Conservation (phyloP, 2,888 invertebrate genomes). For the Stramonita haemastoma region DNA sequence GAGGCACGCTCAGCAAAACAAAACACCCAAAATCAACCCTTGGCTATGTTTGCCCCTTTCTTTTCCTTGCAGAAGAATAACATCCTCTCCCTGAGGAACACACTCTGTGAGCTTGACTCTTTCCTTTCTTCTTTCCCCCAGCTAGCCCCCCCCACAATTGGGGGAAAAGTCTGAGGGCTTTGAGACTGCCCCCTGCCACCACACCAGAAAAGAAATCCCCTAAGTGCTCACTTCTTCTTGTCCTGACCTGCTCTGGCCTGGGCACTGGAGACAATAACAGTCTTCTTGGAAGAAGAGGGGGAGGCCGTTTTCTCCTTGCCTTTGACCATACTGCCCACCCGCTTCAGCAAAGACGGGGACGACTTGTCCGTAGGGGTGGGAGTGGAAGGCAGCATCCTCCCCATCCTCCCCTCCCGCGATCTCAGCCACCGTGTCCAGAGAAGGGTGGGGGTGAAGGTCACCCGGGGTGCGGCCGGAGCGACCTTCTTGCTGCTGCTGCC, state of each 20-base stretch:
- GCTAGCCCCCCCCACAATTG: too few species aligned
- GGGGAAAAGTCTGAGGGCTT: too few species aligned
- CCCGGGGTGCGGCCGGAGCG: slow-evolving; percentile 38
- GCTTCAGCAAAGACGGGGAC: slow-evolving; percentile 62
- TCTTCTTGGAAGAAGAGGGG: slow-evolving; percentile 51
- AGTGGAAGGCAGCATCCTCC: slow-evolving; percentile 36
- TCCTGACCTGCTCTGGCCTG: slow-evolving; percentile 25
- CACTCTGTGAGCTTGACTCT: too few species aligned
- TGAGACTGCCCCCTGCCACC: too few species aligned
- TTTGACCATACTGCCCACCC: slow-evolving; percentile 60
- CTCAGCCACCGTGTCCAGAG: slow-evolving; percentile 54
- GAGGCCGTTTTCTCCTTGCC: slow-evolving; percentile 58
- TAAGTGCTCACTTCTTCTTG: slow-evolving; percentile 42
- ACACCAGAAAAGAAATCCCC: neutral
- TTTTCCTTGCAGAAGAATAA: too few species aligned
- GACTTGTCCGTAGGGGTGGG: slow-evolving; percentile 48
- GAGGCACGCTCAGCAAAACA: too few species aligned
- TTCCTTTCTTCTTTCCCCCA: too few species aligned
- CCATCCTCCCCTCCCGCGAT: slow-evolving; percentile 48
- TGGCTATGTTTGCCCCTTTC: too few species aligned
- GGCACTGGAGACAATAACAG: slow-evolving; percentile 32
- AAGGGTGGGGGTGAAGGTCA: slow-evolving; percentile 40
- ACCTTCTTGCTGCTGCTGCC: slow-evolving; percentile 36
- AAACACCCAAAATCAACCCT: too few species aligned
- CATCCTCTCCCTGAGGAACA: too few species aligned